These are phyloP conservation scores for Drosophila austrosaltans DNA, from an alignment of 2,888 invertebrate genomes.

Conservation along the genomic window DNA sequence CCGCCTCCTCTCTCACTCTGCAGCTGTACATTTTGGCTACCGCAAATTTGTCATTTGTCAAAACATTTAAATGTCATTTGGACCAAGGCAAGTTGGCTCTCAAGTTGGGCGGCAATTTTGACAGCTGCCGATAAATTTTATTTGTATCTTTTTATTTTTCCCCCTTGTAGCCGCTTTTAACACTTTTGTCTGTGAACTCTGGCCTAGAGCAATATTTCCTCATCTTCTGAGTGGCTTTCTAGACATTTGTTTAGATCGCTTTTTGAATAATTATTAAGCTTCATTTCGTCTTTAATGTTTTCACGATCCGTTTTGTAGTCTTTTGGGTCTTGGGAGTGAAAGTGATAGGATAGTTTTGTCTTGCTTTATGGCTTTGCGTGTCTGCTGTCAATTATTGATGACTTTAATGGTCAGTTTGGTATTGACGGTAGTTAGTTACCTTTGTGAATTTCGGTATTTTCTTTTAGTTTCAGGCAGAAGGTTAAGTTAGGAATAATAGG, in stretches of 20 bases:
- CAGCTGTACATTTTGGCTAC: conserved; percentile 55
- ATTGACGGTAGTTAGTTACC: conserved; percentile 1
- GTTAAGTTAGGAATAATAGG: neutral
- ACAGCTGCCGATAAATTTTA: conserved; percentile 72
- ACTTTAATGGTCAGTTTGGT: conserved; percentile 10
- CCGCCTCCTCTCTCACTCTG: conserved; percentile 18
- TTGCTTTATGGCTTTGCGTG: conserved; percentile 34
- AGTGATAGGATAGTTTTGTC: conserved; percentile 26
- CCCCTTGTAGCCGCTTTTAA: conserved; percentile 54
- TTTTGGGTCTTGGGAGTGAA: conserved; percentile 33
- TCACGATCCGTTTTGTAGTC: conserved; percentile 1
- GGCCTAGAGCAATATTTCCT: conserved; percentile 42
- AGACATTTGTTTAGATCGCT: conserved; percentile 42
- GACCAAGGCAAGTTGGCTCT: conserved; percentile 44
- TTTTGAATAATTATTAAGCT: conserved; percentile 29
- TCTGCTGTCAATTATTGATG: conserved; percentile 34
- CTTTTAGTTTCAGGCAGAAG: neutral
- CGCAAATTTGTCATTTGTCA: conserved; percentile 79
- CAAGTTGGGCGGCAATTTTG: conserved; percentile 52
- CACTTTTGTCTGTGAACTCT: conserved; percentile 54
- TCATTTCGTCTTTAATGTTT: conserved; percentile 15
- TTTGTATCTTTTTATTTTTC: conserved; percentile 31
- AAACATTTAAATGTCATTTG: conserved; percentile 79
- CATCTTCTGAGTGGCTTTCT: conserved; percentile 33
- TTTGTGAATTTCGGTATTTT: neutral